Percentiles rank a stretch among this genome's conserved stretches.
phyloP scores from a whole-genome alignment of 53 echinoderm and acorn worm genomes.

The Crossaster papposus region DNA sequence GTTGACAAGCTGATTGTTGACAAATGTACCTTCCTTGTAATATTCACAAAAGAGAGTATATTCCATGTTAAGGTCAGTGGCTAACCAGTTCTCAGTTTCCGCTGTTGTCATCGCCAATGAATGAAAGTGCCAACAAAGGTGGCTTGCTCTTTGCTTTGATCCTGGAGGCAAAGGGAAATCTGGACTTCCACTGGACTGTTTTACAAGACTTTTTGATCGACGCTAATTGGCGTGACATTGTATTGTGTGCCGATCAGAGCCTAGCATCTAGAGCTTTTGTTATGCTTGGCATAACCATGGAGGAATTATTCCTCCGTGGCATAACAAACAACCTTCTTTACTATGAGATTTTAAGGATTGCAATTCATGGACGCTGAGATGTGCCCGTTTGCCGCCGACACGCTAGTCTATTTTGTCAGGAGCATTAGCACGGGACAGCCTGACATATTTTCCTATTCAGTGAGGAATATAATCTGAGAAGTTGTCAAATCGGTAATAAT shows the following conservation, averaged over 20 bases:
- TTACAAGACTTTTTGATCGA: not conserved
- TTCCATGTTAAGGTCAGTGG: slow-evolving; percentile 7
- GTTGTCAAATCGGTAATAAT: not conserved
- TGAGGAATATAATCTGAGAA: not conserved
- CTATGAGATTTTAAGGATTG: not conserved
- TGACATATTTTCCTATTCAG: not conserved
- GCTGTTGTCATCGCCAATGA: not conserved
- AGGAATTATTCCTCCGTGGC: too few species aligned
- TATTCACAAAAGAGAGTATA: not conserved
- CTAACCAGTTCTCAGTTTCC: slow-evolving; percentile 4
- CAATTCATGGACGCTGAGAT: not conserved
- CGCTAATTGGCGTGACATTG: slow-evolving; percentile 22
- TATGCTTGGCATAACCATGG: not conserved
- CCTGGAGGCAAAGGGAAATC: not conserved
- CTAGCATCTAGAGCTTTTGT: not conserved
- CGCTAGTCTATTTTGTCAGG: not conserved
- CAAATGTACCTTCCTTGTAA: not conserved
- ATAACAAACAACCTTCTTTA: not conserved
- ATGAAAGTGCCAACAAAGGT: not conserved
- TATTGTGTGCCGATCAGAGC: not conserved
- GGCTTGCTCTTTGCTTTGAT: too few species aligned
- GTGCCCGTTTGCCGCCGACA: not conserved
- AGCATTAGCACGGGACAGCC: not conserved
- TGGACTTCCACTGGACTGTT: not conserved
- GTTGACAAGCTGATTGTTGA: not conserved